Percentiles rank a stretch among this genome's conserved stretches.
phyloP scores from a whole-genome alignment of 2,888 invertebrate species.

The Hedya salicella region DNA sequence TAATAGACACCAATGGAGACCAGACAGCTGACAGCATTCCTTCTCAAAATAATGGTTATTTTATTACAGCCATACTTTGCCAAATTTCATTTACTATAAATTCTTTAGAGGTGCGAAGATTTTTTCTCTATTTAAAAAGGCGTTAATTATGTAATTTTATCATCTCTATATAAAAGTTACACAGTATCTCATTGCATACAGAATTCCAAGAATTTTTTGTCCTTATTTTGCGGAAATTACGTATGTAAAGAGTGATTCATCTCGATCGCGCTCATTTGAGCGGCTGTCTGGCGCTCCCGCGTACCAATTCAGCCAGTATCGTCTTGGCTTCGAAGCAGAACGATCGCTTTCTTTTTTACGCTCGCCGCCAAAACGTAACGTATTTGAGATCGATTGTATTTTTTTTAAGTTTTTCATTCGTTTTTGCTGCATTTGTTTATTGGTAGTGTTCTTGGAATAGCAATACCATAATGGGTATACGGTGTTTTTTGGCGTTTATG shows the following conservation, averaged over 20 bases:
- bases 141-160: too few species aligned
- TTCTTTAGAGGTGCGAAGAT: too few species aligned
- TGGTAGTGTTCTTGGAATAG: neutral
- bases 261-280: slow-evolving; percentile 12
- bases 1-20: too few species aligned
- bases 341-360: slow-evolving; percentile 67
- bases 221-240: neutral
- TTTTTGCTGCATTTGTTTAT: neutral
- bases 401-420: neutral
- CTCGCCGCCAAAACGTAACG: slow-evolving; percentile 37
- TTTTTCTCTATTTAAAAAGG: neutral
- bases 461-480: slow-evolving; percentile 60
- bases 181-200: neutral
- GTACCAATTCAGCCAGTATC: slow-evolving; percentile 57
- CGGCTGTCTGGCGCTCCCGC: neutral
- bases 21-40: too few species aligned
- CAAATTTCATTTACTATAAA: too few species aligned
- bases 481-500: slow-evolving; percentile 67
- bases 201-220: slow-evolving; percentile 1
- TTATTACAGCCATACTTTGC: too few species aligned
- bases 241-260: slow-evolving; percentile 17
- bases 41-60: too few species aligned
- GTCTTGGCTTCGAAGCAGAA: slow-evolving; percentile 51
- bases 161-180: neutral
- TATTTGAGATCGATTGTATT: slow-evolving; percentile 26